A percentile compares a stretch with the other conserved stretches of the same genome.
Conservation (phyloP, 1,140 invertebrate species). For the Polypedilum vanderplanki region DNA sequence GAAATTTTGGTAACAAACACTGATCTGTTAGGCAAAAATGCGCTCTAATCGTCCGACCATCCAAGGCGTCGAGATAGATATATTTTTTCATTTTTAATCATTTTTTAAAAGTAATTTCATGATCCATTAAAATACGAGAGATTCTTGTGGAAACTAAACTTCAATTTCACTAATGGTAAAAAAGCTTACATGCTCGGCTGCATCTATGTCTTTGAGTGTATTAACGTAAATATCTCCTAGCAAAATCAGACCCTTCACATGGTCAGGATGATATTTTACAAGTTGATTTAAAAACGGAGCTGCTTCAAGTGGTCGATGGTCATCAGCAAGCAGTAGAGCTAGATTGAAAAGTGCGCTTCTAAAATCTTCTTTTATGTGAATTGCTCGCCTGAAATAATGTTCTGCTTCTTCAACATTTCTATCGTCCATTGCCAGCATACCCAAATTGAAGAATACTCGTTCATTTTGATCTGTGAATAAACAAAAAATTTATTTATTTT, state of each 20-base stretch:
- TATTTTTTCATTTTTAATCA: too few species aligned
- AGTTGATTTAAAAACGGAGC: constrained; percentile 88
- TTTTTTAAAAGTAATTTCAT: too few species aligned
- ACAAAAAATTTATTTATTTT: neutral
- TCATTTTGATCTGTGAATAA: constrained; percentile 65
- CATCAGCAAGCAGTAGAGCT: constrained; percentile 81
- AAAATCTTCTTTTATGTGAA: constrained; percentile 78
- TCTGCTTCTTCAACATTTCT: constrained; percentile 80
- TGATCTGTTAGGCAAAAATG: too few species aligned
- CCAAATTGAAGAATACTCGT: constrained; percentile 87
- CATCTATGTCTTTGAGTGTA: constrained; percentile 87
- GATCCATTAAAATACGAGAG: too few species aligned
- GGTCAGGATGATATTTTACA: constrained; percentile 84
- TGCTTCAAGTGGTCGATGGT: constrained; percentile 80
- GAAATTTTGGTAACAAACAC: too few species aligned
- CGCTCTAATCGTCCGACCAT: too few species aligned
- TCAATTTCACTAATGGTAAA: neutral
- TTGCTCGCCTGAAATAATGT: constrained; percentile 78
- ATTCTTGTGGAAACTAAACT: neutral
- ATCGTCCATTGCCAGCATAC: constrained; percentile 95
- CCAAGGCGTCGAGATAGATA: too few species aligned
- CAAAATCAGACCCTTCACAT: constrained; percentile 89
- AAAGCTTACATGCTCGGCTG: constrained; percentile 73
- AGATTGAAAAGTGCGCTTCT: constrained; percentile 91
- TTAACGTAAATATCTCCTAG: constrained; percentile 96